phyloP scores from a whole-genome alignment of 1,140 invertebrate genomes.

The Drosophila serrata region DNA sequence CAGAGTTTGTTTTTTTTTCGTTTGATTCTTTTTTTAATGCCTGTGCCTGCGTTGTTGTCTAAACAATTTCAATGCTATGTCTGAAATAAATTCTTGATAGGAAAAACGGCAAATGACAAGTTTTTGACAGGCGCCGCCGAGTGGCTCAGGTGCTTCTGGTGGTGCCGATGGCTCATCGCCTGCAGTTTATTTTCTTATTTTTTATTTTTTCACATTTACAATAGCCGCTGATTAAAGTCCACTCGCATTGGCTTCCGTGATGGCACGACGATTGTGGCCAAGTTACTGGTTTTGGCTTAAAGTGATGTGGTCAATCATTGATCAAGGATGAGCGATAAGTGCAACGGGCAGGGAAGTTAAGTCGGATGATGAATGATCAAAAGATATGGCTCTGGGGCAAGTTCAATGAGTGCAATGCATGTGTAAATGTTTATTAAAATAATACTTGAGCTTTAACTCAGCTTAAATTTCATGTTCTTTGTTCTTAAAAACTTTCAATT shows the following conservation, averaged over 20 bases:
- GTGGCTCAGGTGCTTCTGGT: slow-evolving; percentile 33
- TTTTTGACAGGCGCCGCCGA: slow-evolving; percentile 68
- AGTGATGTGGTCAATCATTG: slow-evolving; percentile 41
- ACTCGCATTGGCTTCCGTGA: slow-evolving; percentile 66
- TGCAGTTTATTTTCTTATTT: slow-evolving; percentile 25
- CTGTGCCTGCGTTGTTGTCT: slow-evolving; percentile 37
- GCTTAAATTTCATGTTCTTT: background rate
- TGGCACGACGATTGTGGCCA: slow-evolving; percentile 47
- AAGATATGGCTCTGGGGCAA: slow-evolving; percentile 15
- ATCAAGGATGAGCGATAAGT: slow-evolving; percentile 50
- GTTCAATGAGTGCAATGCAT: background rate
- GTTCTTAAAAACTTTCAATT: background rate
- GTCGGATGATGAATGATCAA: slow-evolving; percentile 17
- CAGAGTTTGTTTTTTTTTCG: slow-evolving; percentile 1
- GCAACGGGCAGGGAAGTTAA: slow-evolving; percentile 28
- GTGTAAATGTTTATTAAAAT: background rate
- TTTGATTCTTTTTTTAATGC: slow-evolving; percentile 5
- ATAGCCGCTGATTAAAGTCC: slow-evolving; percentile 61
- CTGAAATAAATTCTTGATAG: slow-evolving; percentile 74
- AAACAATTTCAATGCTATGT: slow-evolving; percentile 73
- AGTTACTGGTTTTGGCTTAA: slow-evolving; percentile 54
- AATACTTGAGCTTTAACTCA: background rate
- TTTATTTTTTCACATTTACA: slow-evolving; percentile 54
- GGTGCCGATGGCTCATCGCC: slow-evolving; percentile 60
- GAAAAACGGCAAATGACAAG: slow-evolving; percentile 56